phyloP scores from a whole-genome alignment of 2,888 invertebrate genomes.

The Autographa gamma region DNA sequence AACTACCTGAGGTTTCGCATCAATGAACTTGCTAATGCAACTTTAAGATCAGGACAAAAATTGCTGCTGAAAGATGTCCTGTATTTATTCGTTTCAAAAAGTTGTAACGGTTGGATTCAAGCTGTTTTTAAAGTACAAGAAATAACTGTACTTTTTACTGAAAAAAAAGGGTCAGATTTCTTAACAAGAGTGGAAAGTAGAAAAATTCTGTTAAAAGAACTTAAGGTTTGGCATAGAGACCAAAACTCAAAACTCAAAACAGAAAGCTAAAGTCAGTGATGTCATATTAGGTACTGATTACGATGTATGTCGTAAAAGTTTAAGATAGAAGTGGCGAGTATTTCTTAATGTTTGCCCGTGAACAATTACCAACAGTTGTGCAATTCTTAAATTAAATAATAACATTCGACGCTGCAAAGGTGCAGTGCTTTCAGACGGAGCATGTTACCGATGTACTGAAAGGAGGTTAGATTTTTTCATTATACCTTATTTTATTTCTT shows the following conservation, averaged over 20 bases:
- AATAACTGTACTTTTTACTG: no score
- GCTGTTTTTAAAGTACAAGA: no score
- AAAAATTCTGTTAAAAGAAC: neutral
- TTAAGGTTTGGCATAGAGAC: neutral
- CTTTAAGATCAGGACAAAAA: no score
- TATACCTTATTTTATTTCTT: no score
- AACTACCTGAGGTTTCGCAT: no score
- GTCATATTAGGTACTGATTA: neutral
- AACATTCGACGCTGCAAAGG: slow-evolving; percentile 5
- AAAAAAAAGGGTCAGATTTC: no score
- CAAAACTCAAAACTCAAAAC: neutral
- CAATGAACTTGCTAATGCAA: no score
- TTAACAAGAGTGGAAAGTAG: no score
- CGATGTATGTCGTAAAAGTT: slow-evolving; percentile 19
- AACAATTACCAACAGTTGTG: slow-evolving; percentile 29
- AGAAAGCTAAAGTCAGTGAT: neutral
- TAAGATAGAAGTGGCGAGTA: neutral
- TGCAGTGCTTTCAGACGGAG: neutral
- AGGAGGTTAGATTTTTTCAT: neutral
- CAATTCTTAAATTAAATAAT: slow-evolving; percentile 15
- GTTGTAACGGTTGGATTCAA: no score
- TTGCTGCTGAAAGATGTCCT: no score
- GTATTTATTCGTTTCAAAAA: no score
- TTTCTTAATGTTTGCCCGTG: neutral
- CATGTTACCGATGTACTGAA: neutral